Evolutionary conservation across 2,113 vertebrate genomes (phyloP).

Genomic region (Phainopepla nitens): DNA sequence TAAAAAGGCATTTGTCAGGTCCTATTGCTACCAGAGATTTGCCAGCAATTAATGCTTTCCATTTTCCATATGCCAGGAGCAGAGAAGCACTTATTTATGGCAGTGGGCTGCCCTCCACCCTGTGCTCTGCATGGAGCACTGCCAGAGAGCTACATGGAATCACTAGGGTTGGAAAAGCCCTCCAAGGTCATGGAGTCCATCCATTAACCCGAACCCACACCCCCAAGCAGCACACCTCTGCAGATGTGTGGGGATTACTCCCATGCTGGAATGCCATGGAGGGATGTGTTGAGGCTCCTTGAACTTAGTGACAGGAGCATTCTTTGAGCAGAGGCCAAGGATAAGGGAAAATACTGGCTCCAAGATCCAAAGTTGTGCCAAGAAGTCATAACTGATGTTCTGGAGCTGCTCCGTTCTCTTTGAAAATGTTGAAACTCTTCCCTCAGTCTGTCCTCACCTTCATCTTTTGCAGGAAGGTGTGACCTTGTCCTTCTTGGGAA

Average conservation of each 20-base stretch:
- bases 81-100: background rate
- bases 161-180: background rate
- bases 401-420: background rate
- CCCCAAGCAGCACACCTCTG: background rate
- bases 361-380: rapidly evolving
- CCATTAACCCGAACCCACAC: background rate
- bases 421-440: background rate
- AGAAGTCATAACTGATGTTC: background rate
- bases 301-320: background rate
- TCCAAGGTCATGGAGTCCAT: background rate
- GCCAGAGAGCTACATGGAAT: background rate
- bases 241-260: background rate
- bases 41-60: background rate
- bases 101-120: background rate
- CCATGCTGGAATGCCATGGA: rapidly evolving
- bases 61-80: background rate
- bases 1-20: background rate
- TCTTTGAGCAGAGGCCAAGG: background rate
- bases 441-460: background rate
- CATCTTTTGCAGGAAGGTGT: background rate
- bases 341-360: background rate
- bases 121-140: background rate
- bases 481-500: background rate
- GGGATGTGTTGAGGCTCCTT: background rate
- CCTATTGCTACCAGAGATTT: background rate